These are phyloP conservation scores for Noctilio leporinus DNA, from an alignment of 2,113 vertebrate genomes.

Conservation along the genomic window DNA sequence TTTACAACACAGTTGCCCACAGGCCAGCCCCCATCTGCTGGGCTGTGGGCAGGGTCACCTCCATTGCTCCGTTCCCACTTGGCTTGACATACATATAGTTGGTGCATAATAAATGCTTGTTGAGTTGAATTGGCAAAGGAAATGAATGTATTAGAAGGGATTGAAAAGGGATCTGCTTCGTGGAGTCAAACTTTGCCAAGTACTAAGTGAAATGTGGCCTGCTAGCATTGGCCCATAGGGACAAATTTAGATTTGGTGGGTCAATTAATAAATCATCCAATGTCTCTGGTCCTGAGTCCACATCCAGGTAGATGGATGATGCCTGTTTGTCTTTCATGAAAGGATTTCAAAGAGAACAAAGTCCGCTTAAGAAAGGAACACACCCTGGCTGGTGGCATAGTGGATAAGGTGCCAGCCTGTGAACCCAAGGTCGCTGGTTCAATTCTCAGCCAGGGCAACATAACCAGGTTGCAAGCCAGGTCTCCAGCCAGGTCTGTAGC, in stretches of 20 bases:
- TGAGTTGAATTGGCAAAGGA: background rate
- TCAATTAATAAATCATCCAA: slow-evolving; percentile 56
- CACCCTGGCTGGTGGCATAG: too few relatives aligned
- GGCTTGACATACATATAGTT: background rate
- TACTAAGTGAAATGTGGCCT: slow-evolving; percentile 15
- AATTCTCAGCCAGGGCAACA: too few relatives aligned
- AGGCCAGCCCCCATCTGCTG: background rate
- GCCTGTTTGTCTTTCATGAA: slow-evolving; percentile 14
- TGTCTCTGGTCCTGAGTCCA: background rate
- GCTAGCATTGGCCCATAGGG: background rate
- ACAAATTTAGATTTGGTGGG: slow-evolving; percentile 6
- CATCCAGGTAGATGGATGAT: background rate
- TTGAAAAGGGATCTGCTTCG: background rate
- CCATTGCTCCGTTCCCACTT: background rate
- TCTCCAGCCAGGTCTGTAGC: too few relatives aligned
- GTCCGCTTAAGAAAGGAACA: background rate
- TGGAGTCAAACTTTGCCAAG: background rate
- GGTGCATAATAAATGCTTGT: background rate
- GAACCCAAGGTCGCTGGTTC: too few relatives aligned
- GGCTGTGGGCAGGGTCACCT: background rate
- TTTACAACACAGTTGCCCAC: background rate
- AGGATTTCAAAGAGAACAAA: slow-evolving; percentile 18
- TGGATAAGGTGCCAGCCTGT: too few relatives aligned
- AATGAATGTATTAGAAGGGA: background rate
- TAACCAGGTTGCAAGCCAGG: too few relatives aligned